Evolutionary conservation across 2,797 vertebrate species (phyloP), one percentile per base, ranked within the genome.

Genomic region (Sarcophilus harrisii): DNA sequence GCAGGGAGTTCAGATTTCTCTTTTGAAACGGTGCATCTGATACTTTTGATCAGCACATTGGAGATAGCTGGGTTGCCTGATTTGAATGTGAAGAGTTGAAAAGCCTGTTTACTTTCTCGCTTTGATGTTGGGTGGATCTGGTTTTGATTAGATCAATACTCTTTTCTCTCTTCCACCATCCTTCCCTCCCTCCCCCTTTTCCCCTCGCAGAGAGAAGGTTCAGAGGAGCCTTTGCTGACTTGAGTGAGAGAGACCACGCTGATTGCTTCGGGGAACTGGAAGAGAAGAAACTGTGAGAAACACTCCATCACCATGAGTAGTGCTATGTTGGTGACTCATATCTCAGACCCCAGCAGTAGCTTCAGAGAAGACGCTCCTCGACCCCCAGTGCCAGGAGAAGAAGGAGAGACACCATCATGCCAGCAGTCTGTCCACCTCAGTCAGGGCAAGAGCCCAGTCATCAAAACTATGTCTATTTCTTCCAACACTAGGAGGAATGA

Each of bases 361-460:
- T 99, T 99, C 99, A 99, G 99, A 97, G 99, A 99, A 99, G 99
- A 99, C 99, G 99, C 99, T 96, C 99, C 99, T 81, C 98, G 99
- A 94, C 99, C 99, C 96, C 99, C 99, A 0, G 99, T 99, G 97
- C 99, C 99, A 2, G 99, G 99, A 97, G 99, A 99, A 98, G 99
- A 99, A 99, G 99, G 99, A 98, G 99, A 99, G 97, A 98, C 99
- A 95, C 99, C 99, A 98, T 98, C 99, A 98, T 99, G 99, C 98
- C 99, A 98, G 97, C 98, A 98, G 28, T 98, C 99, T 94, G 95
- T 97, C 98, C 98, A 98, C 98, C 97, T 98, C 92, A 98, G 98
- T 92, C 94, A 96, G 57, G 98, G 99, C 98, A 99, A 99, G 98
- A 98, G 98, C 97, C 99, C 98, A 98, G 99, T 99, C 96, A 97